Conservation (phyloP, 2,888 invertebrate species). For the Eustalomyia histrio region DNA sequence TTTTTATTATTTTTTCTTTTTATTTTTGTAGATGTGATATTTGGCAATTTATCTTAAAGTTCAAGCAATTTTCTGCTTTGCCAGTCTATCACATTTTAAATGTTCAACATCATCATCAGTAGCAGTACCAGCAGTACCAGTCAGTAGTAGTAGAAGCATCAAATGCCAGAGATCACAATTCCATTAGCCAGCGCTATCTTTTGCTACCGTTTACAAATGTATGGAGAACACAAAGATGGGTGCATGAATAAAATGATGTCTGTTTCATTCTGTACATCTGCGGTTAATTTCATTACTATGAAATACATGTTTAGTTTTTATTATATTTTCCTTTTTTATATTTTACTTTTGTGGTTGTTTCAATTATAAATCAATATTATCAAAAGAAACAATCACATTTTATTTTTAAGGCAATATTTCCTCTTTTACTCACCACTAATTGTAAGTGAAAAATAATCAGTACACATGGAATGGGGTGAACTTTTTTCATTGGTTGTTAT, state of each 20-base stretch:
- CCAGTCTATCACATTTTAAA: constrained; percentile 63
- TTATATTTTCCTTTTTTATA: constrained; percentile 50
- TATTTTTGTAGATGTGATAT: constrained; percentile 33
- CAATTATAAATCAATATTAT: constrained; percentile 66
- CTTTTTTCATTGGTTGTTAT: constrained; percentile 31
- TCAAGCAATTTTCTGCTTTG: constrained; percentile 60
- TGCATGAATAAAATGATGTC: constrained; percentile 28
- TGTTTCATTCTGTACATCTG: constrained; percentile 58
- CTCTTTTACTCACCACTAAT: constrained; percentile 30
- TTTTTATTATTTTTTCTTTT: no score
- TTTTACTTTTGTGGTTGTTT: constrained; percentile 58
- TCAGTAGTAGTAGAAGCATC: constrained; percentile 21
- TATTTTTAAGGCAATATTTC: constrained; percentile 61
- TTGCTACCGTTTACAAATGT: constrained; percentile 40
- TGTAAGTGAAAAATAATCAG: not conserved
- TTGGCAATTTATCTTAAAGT: constrained; percentile 63
- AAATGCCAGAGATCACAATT: constrained; percentile 48
- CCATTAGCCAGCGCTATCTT: constrained; percentile 55
- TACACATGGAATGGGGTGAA: constrained; percentile 50
- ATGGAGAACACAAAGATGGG: no score
- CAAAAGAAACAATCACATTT: constrained; percentile 64
- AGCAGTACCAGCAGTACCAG: not conserved
- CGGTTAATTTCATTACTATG: constrained; percentile 51
- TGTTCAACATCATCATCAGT: constrained; percentile 47
- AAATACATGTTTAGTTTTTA: constrained; percentile 47